Evolutionary conservation across 2,888 invertebrate species (phyloP).

Genomic region (Agrochola macilenta): DNA sequence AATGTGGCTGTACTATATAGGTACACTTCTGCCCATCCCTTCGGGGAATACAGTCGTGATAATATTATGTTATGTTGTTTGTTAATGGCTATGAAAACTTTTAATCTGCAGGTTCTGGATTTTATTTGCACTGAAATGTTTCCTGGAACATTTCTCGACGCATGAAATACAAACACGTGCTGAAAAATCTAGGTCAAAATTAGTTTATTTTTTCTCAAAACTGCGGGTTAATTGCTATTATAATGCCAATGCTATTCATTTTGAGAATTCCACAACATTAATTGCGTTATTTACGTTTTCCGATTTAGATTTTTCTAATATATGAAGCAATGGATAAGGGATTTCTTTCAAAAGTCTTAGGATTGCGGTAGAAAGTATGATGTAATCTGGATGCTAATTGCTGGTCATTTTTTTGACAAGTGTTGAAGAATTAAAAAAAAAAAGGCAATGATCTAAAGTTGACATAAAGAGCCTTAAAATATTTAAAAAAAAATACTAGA

Average conservation of each 20-base stretch:
- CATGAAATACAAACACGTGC: background rate
- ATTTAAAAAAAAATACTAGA: background rate
- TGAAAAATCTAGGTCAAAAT: slow-evolving; percentile 17
- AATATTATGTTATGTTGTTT: background rate
- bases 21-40: too few species aligned
- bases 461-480: background rate
- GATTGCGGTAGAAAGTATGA: background rate
- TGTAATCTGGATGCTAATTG: background rate
- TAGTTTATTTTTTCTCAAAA: too few species aligned
- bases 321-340: background rate
- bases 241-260: too few species aligned
- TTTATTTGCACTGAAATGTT: slow-evolving; percentile 12
- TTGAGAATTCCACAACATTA: too few species aligned
- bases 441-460: background rate
- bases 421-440: background rate
- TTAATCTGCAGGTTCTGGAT: slow-evolving; percentile 3
- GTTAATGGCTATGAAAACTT: slow-evolving; percentile 17
- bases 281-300: background rate
- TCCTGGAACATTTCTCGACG: background rate
- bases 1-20: too few species aligned
- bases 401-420: background rate
- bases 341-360: background rate
- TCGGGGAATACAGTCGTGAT: too few species aligned
- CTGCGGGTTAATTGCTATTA: too few species aligned
- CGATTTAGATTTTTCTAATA: too few species aligned